Evolutionary conservation across 2,113 vertebrate species (phyloP).

Genomic region (Telmatochromis sp.): DNA sequence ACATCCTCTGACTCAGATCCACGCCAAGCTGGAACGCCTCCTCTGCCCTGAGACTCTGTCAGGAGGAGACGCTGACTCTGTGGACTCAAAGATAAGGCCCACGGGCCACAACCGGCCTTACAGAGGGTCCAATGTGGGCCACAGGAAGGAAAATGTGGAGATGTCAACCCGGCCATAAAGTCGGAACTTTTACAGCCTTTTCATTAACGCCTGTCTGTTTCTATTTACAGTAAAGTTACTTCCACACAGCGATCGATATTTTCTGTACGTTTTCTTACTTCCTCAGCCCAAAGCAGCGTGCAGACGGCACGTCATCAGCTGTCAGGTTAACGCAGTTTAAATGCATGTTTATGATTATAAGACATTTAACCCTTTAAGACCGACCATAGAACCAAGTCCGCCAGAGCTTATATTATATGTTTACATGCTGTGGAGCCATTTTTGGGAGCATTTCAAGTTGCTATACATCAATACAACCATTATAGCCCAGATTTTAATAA

Average conservation of each 20-base stretch:
- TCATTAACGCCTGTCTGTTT: fast-evolving
- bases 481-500: fast-evolving
- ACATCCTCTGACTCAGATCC: neutral
- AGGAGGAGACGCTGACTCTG: fast-evolving
- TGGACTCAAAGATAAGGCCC: neutral
- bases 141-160: neutral
- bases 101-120: neutral
- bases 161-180: neutral
- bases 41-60: neutral
- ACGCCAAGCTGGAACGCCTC: neutral
- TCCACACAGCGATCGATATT: neutral
- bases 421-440: too few relatives aligned
- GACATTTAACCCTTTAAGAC: neutral
- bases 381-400: fast-evolving
- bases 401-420: too few relatives aligned
- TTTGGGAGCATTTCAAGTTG: too few relatives aligned
- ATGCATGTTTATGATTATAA: neutral
- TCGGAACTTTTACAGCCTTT: fast-evolving
- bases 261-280: neutral
- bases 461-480: too few relatives aligned
- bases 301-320: neutral
- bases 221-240: neutral
- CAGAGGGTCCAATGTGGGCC: neutral
- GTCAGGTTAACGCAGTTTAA: neutral
- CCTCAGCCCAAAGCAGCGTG: neutral